Base-by-base conservation (phyloP, 2,888 invertebrate genomes). In the Polietes domitor region DNA sequence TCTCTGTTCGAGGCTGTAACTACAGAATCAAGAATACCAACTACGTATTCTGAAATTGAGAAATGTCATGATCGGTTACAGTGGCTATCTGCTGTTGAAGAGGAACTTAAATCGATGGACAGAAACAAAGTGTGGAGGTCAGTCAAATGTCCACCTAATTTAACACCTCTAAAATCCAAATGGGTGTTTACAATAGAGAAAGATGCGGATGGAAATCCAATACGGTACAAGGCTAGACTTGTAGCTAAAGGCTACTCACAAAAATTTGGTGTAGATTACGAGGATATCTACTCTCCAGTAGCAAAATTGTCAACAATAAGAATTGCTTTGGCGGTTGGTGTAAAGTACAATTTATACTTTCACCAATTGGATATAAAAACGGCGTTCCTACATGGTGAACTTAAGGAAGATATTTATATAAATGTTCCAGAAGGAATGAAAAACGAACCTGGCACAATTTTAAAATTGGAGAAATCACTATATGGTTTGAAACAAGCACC, bases 401-500 rank as follows among this genome's bases (percentile, higher is more conserved):
- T 81, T 47, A 41, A 80, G 9, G 12, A 21, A 9, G 70, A 71
- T 19, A 71, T 75, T 21, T 80, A 63, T 37, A 50, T 80, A 1
- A 75, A 71, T 37, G 71, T 70, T 63, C 75, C 75, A 7, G 61
- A 71, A 17, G 70, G 80, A 0, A 19, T 68, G 5, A 28, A 53
- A 19, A 28, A 15, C 50, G 37, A 73, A 15, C 2, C 15, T 10
- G 55, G 70, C 15, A 4, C 17, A 15, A 37, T 61, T 15, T 26
- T 55, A 10, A 80, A 71, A 41, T 41, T 72, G 2, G 19, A 63
- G 9, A 73, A 71, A 41, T 70, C 43, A 7, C 5, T 79, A 2
- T 79, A 73, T 12, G 77, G 68, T 1, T 41, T 80, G 1, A 83
- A 83, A 43, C 83, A 80, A 10, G 58, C 73, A 9, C 74, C 78